Evolutionary conservation across 2,113 vertebrate genomes (phyloP), one percentile per base, ranked within the genome.

Genomic region (Chlorocebus sabaeus): DNA sequence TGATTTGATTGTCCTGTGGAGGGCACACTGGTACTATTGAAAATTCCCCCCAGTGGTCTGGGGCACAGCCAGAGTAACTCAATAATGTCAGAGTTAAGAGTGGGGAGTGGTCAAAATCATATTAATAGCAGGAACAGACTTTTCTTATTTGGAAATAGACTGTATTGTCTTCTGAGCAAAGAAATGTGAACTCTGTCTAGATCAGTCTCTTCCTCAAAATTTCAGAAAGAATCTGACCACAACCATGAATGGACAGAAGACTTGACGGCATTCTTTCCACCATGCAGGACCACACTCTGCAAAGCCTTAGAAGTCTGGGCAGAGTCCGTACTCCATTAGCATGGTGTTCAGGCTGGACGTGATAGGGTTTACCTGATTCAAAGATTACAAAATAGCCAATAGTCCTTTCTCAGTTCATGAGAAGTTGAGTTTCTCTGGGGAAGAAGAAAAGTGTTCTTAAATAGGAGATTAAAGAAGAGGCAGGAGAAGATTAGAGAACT

Each of bases 231-330:
- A 83, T n/a, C 7, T 92, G 73, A 76, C 48, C 16, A 68, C 13
- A 61, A 25, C 4, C 4, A 32, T 40, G 7, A 8, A 78, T 23
- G 0, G 16, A 11, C 1, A 57, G n/a, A 85, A 85, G 13, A n/a
- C 6, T 11, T 57, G 22, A 32, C 8, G 12, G 4, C 27, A 18
- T 82, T 18, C 45, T 40, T 73, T n/a, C 32, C 2, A 18, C 27
- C 16, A 43, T 4, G 3, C 3, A 57, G 8, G 1, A 16, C 2
- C 8, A 16, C 6, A 16, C 3, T 82, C 0, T 78, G 30, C 25
- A 85, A 91, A 70, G 17, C 2, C 75, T 13, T 32, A 67, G 25
- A 79, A 72, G 18, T 20, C 75, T 48, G 12, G 5, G 30, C 27
- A 45, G 0, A 90, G 52, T 2, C 50, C 30, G 35, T 35, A 1